Evolutionary conservation across 1,140 invertebrate species (phyloP).

Genomic region (Sitobion miscanthi): DNA sequence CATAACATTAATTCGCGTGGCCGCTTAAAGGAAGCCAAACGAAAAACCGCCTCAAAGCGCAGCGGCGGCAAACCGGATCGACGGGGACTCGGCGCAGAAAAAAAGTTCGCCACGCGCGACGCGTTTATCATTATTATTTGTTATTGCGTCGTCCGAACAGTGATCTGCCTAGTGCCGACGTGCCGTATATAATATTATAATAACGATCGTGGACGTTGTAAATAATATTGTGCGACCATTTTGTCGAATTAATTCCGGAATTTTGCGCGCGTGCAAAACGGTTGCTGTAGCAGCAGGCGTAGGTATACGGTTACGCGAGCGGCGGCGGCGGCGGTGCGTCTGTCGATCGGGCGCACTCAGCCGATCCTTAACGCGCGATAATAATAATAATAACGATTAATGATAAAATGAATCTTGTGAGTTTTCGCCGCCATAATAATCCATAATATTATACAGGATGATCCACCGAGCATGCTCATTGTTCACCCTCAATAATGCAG

Average conservation of each 20-base stretch:
- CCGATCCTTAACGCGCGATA: neutral
- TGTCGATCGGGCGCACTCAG: neutral
- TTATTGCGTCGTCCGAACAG: neutral
- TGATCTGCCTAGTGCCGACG: neutral
- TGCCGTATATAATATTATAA: neutral
- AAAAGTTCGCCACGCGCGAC: neutral
- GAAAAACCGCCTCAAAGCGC: neutral
- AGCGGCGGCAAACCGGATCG: neutral
- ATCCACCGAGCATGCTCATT: neutral
- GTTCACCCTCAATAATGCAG: neutral
- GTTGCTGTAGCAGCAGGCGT: neutral
- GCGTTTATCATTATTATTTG: slow-evolving; percentile 12
- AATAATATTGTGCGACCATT: slow-evolving; percentile 8
- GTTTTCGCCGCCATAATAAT: neutral
- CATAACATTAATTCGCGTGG: neutral
- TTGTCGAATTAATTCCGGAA: slow-evolving; percentile 3
- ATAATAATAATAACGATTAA: slow-evolving; percentile 2
- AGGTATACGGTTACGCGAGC: neutral
- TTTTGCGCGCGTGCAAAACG: neutral
- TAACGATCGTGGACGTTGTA: neutral
- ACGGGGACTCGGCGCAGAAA: neutral
- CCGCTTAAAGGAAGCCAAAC: neutral
- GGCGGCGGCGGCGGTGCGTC: neutral
- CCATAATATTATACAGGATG: neutral
- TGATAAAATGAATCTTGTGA: neutral